Base-by-base conservation (phyloP, 2,113 vertebrate genomes). In the Colistium nudipinnis region DNA sequence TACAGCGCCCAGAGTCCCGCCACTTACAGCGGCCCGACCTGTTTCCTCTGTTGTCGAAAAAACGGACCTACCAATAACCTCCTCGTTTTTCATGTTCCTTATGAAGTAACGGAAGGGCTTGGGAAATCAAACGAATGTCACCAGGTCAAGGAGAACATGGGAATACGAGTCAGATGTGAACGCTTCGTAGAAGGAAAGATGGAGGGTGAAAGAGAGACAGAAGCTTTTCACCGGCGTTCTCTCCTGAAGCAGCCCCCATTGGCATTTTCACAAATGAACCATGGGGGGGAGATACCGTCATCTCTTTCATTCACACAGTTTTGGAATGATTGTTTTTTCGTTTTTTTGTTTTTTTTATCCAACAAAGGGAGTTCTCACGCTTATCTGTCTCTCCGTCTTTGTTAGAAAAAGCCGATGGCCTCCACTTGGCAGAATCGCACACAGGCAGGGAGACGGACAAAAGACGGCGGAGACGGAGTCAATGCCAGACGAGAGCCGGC, bases 171-270 rank as follows among this genome's bases (percentile, higher is more conserved):
- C 20, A 28, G 31, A 22, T 22, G 36, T 49, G 48, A 62, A 36
- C 7, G 48, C 19, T 45, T 60, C 41, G 51, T 16, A 61, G 14
- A 45, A 22, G 20, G 41, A 30, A 14, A n/a, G n/a, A n/a, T 1
- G 16, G 48, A 74, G 41, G 35, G 39, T 41, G 67, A 59, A 83
- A 75, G 72, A 80, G 80, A 67, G 85, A 81, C 82, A 56, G 74
- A 78, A 67, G 62, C 81, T 87, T 81, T 72, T 67, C 65, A 77
- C 5, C 56, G 11, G 33, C 11, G 41, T 43, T n/a, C 3, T 19
- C 17, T 6, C n/a, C 16, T 4, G 44, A 5, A 12, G 4, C 12
- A 71, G 49, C n/a, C n/a, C 9, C 20, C n/a, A n/a, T n/a, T n/a
- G n/a, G n/a, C n/a, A n/a, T n/a, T n/a, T n/a, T n/a, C n/a, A n/a